Evolutionary conservation across 2,113 vertebrate genomes (phyloP), one percentile per base, ranked within the genome.

Genomic region (Lagopus leucura): DNA sequence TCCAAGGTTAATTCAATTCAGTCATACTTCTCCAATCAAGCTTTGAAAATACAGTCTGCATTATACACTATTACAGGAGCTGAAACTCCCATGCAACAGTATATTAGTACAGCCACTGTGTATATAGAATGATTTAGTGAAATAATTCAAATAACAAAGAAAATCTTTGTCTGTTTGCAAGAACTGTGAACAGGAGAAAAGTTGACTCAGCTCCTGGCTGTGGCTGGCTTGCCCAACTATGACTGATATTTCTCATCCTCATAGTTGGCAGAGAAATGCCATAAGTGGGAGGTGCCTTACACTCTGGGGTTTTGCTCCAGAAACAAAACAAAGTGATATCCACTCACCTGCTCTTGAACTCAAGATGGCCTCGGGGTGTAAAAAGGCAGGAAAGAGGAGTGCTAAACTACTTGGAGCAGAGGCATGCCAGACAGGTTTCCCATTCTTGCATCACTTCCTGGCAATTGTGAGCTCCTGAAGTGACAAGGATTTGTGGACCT

Each of bases 1-100:
- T 70, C 89, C 82, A 92, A 67, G 40, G 87, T 82, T 95, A 93
- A 90, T 86, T 83, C 64, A 86, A 92, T 85, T 91, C 89, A 82
- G 70, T 60, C 69, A 61, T 50, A 81, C 36, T 16, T 22, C 74
- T 91, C 71, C 67, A 80, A 55, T 86, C 76, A 78, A 71, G 63
- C 70, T 54, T 58, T 21, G 20, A 60, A 95, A 90, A 50, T 32
- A 28, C 50, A 28, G n/a, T 17, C 36, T 71, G 63, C 45, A 19
- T 74, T n/a, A 32, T 55, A 57, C 0, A 1, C 52, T 48, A 43
- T 12, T 36, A 72, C 72, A 85, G 67, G 70, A 78, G 30, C 11
- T 77, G 47, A 40, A 82, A 80, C 82, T 84, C 38, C 64, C 22
- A 36, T 36, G 34, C 65, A 69, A 52, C 30, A 40, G 52, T 93